Base-by-base conservation (phyloP, 2,797 vertebrate genomes). In the Dromococcyx pavoninus region DNA sequence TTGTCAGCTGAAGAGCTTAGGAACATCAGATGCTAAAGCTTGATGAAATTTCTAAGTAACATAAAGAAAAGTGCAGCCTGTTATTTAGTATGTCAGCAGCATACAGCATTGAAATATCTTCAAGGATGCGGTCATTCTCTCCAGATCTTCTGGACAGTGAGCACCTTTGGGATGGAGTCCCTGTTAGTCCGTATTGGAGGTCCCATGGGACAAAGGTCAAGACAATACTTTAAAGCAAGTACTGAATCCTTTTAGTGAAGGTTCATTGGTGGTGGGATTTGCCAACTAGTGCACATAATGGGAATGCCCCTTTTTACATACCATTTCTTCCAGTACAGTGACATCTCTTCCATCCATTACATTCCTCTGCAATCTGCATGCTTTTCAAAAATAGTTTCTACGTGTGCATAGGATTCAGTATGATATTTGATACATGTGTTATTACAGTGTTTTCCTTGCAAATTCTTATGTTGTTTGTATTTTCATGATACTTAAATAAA, bases 401-500 rank as follows among this genome's bases (percentile, higher is more conserved):
- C 25, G 61, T 72, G 35, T 84, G 35, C 37, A 88, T 27, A 78
- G 6, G 13, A 77, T 77, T 70, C 27, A 50, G 28, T 32, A 19
- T 22, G 27, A 17, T 77, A 33, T 39, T 64, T 76, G 60, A 32
- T 70, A 21, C 12, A 11, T 23, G 7, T 21, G 66, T 21, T 44
- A 50, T 82, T 77, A 58, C 24, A 4, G 48, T 69, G 11, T 51
- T 92, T 83, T 83, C 23, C 27, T 37, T 32, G 25, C 56, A 75
- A 88, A 75, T 71, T 48, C 54, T 76, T 87, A 41, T 5, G 23
- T 80, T 69, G 62, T 28, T 37, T 77, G 25, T 72, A 62, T 72
- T 86, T 92, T 89, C 62, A 41, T n/a, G 50, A 65, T 92, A n/a
- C 17, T 73, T 89, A 72, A 92, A 78, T 79, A 51, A 91, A 89